phyloP scores from a whole-genome alignment of 1,140 invertebrate species.

The Micrasema minimum region DNA sequence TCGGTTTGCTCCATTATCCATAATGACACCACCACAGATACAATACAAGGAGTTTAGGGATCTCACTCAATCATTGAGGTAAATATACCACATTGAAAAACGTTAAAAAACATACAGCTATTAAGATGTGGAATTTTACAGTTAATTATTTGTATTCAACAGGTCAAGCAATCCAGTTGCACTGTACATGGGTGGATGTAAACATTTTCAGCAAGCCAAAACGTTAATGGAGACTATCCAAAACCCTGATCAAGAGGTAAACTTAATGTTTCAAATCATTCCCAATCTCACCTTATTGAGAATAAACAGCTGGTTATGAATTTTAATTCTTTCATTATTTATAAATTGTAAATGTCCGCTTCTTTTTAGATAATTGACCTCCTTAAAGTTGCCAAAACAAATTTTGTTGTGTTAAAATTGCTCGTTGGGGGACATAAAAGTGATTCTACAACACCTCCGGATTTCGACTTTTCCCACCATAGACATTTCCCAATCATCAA shows the following conservation, averaged over 20 bases:
- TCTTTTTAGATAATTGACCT: conserved; percentile 82
- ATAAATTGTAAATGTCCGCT: conserved; percentile 28
- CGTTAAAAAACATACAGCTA: no score
- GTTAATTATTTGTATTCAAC: conserved; percentile 40
- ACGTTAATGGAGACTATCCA: conserved; percentile 83
- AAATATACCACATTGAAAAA: conserved; percentile 49
- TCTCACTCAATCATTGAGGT: conserved; percentile 68
- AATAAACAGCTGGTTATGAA: no score
- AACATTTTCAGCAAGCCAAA: conserved; percentile 92
- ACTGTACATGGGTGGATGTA: conserved; percentile 84
- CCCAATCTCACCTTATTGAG: neutral
- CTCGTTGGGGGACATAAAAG: conserved; percentile 90
- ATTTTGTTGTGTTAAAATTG: conserved; percentile 94
- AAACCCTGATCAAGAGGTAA: conserved; percentile 83
- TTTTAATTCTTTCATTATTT: no score
- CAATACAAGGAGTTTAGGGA: conserved; percentile 84
- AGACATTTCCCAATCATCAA: conserved; percentile 93
- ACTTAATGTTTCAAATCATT: neutral
- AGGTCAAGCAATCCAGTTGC: conserved; percentile 64
- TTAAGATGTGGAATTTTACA: neutral
- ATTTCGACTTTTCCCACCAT: conserved; percentile 91
- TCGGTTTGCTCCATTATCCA: conserved; percentile 88
- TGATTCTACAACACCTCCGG: conserved; percentile 82
- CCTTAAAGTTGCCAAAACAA: conserved; percentile 91
- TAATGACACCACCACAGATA: conserved; percentile 88